phyloP scores from a whole-genome alignment of 2,888 invertebrate species.

The Pachymerium ferrugineum region DNA sequence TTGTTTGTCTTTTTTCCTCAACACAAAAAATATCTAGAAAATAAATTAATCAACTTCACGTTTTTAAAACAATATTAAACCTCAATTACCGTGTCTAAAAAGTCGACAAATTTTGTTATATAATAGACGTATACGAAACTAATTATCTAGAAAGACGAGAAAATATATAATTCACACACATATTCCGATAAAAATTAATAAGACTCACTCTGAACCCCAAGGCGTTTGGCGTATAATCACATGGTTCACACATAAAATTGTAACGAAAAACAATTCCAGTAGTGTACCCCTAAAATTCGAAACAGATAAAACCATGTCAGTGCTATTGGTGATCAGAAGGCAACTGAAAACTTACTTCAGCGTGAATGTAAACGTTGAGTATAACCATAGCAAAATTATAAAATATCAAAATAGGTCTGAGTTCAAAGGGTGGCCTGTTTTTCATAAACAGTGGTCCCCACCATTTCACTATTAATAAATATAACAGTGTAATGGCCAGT shows the following conservation, averaged over 20 bases:
- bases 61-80: neutral
- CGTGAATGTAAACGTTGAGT: neutral
- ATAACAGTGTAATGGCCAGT: neutral
- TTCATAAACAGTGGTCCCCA: neutral
- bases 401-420: neutral
- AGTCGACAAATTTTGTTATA: conserved; percentile 48
- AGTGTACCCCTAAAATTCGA: neutral
- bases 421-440: neutral
- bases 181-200: neutral
- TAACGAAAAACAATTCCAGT: neutral
- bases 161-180: too few species aligned
- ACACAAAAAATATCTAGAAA: conserved; percentile 38
- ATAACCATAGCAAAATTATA: neutral
- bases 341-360: neutral
- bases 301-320: neutral
- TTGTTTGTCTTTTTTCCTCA: conserved; percentile 38
- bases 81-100: conserved; percentile 46
- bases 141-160: neutral
- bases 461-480: neutral
- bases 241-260: neutral
- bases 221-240: neutral
- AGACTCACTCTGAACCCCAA: neutral
- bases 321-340: too few species aligned
- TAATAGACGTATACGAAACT: conserved; percentile 47
- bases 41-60: conserved; percentile 37